Evolutionary conservation across 2,888 invertebrate species (phyloP), one percentile per base, ranked within the genome.

Genomic region (Archaeoteleia sp.): DNA sequence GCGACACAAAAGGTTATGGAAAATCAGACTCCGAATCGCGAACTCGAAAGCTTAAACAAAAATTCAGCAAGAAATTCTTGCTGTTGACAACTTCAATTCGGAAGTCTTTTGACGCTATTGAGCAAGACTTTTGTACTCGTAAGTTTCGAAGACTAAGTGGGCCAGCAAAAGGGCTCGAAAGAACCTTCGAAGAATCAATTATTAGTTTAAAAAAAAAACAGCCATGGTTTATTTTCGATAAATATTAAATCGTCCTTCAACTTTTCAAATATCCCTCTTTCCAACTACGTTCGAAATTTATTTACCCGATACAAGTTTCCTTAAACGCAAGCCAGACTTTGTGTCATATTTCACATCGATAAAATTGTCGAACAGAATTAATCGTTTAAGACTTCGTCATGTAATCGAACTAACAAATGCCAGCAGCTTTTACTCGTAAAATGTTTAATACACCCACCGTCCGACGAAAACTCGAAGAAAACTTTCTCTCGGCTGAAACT

Each of bases 391-490:
- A 66, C 53, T 60, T 66, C 54, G 54, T 67, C 61, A 51, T 61
- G 48, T 61, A 61, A 67, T 58, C 42, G 57, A 67, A 67, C 51
- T 62, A 67, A 58, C 57, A 67, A 67, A 62, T 46, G 40, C 53
- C 30, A 35, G 48, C 55, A 61, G 61, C 40, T 57, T 62, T 40
- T 62, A 42, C 39, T 67, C 42, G 51, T 57, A 51, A 57, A 67
- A 67, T 61, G 61, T 67, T 67, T 67, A 67, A 67, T 67, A 67
- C 62, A 62, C 62, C 57, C 37, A 57, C 45, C 67, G 53, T 57
- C 35, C 57, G 62, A 62, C 62, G 62, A 67, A 62, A 67, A 67
- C 40, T 67, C 57, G 14, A 53, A 40, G 51, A 53, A 67, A 67
- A 67, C 61, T 67, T 67, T 62, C 53, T 37, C 43, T 35, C 32